Base-by-base conservation (phyloP, 2,797 vertebrate species). In the Myripristis murdjan region DNA sequence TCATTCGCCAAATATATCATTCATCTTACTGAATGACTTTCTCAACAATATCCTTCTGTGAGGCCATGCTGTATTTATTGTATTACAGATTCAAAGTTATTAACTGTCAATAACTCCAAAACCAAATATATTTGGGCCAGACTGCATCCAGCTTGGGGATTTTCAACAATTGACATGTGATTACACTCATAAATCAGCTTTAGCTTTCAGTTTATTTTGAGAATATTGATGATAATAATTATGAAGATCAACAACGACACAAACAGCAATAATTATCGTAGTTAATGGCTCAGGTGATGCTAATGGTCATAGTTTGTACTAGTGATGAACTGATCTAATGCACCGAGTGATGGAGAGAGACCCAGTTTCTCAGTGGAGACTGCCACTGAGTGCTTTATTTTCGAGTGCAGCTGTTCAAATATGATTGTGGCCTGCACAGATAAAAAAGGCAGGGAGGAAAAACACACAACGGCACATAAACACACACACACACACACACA, bases 321-420 rank as follows among this genome's bases (percentile, higher is more conserved):
- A 41, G 23, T 26, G 46, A 68, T 70, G 70, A 84, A 71, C 28
- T 68, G 60, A 66, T 63, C 44, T 53, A 58, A 70, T 84, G 54
- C 37, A 60, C 48, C 81, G 22, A 41, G 44, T 9, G 8, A 52
- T 75, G 54, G 24, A 80, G 48, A 74, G 64, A 74, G 64, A 63
- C 64, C 22, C 52, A 57, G 60, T 83, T 75, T 79, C 57, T 77
- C 73, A 69, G 61, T 72, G 44, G 65, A 82, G 64, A 76, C 54
- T 31, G 70, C 71, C 70, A 79, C 60, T 70, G 75, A 75, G 74
- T 78, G 76, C 86, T 88, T 89, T 83, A 78, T 86, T 92, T 92
- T 83, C 12, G 64, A 87, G 76, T 87, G 86, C 88, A 91, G 90
- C 91, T 93, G 91, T 92, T 93, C 89, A 93, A 93, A 93, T 92